Evolutionary conservation across 2,113 vertebrate species (phyloP), one percentile per base, ranked within the genome.

Genomic region (Oryzias melastigma): DNA sequence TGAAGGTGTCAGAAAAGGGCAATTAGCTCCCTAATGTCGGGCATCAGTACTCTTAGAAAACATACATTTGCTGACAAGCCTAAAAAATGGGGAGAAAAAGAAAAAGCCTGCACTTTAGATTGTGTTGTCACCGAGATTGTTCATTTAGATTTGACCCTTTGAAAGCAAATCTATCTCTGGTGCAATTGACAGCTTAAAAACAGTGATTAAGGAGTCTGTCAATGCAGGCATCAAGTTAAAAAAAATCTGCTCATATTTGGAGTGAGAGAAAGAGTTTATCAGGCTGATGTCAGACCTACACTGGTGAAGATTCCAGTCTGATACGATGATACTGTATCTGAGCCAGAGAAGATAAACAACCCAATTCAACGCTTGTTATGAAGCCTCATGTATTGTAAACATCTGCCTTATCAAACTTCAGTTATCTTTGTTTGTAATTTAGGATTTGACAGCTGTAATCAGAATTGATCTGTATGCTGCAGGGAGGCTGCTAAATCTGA

Each of bases 1-100:
- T 92, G 83, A 80, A 89, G 77, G 81, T 85, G 80, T 88, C 83
- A 68, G 85, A 81, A 80, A 87, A 85, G 87, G 87, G 81, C 88
- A 88, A 91, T 91, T 91, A 91, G 85, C 79, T 87, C 74, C 87
- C 63, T 86, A 89, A 91, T 90, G 84, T 85, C 73, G 71, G 80
- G 75, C 77, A 88, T 82, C 67, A 77, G 73, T 87, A 77, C 83
- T 87, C 75, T 74, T 78, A 85, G 77, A 62, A 62, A 55, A 68
- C 81, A 71, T 61, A 59, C 58, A 78, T 83, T 74, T 77, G 84
- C 86, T 89, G 84, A 87, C 83, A 68, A 75, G 82, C 85, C 82
- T 35, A 35, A 35, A 56, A 27, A 27, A 27, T 5, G 5, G 6
- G 43, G 57, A 53, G 52, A 45, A 68, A 65, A 73, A 60, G 61